A percentile compares a stretch with the other conserved stretches of the same genome.
Conservation (phyloP, 64 coral and sea anemone genomes). For the Astreopora myriophthalma region DNA sequence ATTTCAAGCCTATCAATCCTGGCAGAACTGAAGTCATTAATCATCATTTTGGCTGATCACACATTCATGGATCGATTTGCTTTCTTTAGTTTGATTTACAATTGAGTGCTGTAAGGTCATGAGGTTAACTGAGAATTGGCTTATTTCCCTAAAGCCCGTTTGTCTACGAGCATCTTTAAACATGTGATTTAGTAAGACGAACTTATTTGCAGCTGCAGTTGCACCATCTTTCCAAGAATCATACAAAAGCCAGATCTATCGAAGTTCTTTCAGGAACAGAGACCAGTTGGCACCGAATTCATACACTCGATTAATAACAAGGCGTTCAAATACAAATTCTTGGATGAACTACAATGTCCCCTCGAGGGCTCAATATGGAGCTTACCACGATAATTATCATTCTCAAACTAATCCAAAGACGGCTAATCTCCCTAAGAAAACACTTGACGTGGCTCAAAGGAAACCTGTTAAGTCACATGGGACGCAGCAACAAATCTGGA, state of each 20-base stretch:
- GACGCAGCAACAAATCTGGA: background rate
- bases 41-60: no score
- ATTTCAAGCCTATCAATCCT: background rate
- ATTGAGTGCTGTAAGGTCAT: no score
- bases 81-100: no score
- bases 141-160: no score
- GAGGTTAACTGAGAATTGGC: no score
- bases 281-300: background rate
- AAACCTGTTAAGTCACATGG: background rate
- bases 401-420: background rate
- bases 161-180: no score
- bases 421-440: background rate
- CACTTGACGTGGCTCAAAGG: background rate
- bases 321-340: background rate
- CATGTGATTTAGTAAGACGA: no score
- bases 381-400: background rate
- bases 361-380: background rate
- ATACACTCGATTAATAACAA: background rate
- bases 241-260: background rate
- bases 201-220: background rate
- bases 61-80: no score
- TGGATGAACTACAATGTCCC: background rate
- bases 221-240: background rate
- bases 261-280: background rate
- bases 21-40: no score